Base-by-base conservation (phyloP, 2,113 vertebrate species). In the Calypte anna region DNA sequence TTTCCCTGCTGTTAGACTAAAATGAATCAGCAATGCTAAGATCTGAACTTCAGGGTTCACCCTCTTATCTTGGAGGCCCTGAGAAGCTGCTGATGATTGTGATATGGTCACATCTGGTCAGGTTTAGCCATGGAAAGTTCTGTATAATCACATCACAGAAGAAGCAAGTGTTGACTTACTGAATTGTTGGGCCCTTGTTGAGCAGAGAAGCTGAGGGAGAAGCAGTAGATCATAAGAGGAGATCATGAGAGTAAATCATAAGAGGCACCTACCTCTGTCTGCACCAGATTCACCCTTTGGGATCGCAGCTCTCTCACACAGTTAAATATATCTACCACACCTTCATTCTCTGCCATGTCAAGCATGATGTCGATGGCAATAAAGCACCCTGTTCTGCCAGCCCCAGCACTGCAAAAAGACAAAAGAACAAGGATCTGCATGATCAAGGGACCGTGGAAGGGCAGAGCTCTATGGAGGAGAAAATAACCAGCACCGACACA, bases 351-450 rank as follows among this genome's bases (percentile, higher is more conserved):
- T 1, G 99, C 99, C 99, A 99, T 99, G 97, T 99, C 99, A 31
- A 99, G 97, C 99, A 99, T 99, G 96, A 99, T 99, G 97, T 99
- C 99, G 14, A 99, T 99, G 30, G 99, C 99, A 13, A 99, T 99
- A 86, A 99, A 99, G 74, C 99, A 99, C 76, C 99, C 99, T 4
- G 99, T 99, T 96, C 99, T 98, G 38, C 99, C 99, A 0, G 99
- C 99, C 18, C 99, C 99, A 14, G 99, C 99, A 63, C 99, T 99
- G 82, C 3, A 94, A 96, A 66, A 86, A 68, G 88, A 54, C 48
- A 19, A 40, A 7, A 46, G 64, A 66, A 51, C 0, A 36, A 88
- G 50, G 31, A 9, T 11, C 43, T 62, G 69, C 0, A 12, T 43
- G 33, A 82, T 36, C 70, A 78, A 59, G 58, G 80, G 57, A 78